Evolutionary conservation across 2,888 invertebrate species (phyloP).

Genomic region (Drosophila pseudotakahashii): DNA sequence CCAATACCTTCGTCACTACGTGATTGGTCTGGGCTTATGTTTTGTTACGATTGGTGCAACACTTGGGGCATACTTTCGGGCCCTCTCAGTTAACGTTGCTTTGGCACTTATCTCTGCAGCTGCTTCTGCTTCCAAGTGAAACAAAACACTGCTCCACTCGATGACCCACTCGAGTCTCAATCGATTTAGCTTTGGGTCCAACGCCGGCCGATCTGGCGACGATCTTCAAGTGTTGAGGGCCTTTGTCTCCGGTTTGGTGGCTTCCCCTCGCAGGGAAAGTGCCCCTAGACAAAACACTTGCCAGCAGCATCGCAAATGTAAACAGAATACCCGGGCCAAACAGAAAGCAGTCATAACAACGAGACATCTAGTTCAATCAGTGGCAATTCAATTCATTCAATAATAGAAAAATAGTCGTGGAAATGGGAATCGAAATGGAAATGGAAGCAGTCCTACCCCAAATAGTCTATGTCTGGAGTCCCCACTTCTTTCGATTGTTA

Average conservation of each 20-base stretch:
- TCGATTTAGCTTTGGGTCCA: constrained; percentile 18
- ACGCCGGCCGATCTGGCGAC: constrained; percentile 12
- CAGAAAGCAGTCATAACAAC: constrained; percentile 14
- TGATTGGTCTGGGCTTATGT: too few relatives aligned
- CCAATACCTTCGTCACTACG: too few relatives aligned
- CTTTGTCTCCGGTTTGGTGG: constrained; percentile 11
- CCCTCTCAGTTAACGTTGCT: background rate
- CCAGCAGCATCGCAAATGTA: background rate
- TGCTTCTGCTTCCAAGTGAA: background rate
- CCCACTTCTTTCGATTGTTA: background rate
- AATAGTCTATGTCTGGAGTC: background rate
- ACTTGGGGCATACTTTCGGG: constrained; percentile 12
- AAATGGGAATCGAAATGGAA: background rate
- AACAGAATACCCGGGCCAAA: constrained; percentile 10
- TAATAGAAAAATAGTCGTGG: background rate
- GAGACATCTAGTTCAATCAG: constrained; percentile 35
- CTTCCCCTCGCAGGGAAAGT: constrained; percentile 21
- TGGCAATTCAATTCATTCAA: constrained; percentile 19
- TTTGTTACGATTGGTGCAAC: background rate
- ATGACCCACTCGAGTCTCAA: constrained; percentile 21
- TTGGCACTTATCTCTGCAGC: constrained; percentile 2
- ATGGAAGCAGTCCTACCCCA: constrained; percentile 20
- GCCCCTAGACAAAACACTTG: constrained; percentile 1
- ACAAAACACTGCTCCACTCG: constrained; percentile 2
- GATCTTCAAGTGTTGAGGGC: constrained; percentile 24